These are phyloP conservation scores for Drosophila lacteicornis DNA, from an alignment of 1,140 invertebrate species.

Conservation along the genomic window DNA sequence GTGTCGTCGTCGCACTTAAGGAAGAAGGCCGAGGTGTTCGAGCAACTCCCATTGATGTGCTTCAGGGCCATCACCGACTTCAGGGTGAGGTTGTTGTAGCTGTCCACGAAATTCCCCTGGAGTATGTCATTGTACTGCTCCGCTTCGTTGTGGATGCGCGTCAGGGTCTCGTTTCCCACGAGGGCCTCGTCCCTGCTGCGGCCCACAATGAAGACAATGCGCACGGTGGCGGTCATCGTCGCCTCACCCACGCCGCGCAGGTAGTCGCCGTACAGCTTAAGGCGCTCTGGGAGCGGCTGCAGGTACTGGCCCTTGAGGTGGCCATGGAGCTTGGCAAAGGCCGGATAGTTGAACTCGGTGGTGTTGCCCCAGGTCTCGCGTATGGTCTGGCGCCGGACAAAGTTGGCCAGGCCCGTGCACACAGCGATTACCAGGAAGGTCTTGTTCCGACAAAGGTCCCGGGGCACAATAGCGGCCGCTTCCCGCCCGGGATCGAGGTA, in stretches of 20 bases:
- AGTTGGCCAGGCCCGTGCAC: constrained; percentile 89
- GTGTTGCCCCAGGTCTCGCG: constrained; percentile 92
- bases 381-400: constrained; percentile 88
- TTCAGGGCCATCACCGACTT: constrained; percentile 95
- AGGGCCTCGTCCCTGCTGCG: constrained; percentile 53
- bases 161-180: constrained; percentile 67
- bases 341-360: constrained; percentile 86
- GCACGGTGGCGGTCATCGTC: constrained; percentile 41
- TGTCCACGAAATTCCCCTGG: constrained; percentile 94
- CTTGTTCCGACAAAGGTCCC: constrained; percentile 86
- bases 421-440: constrained; percentile 90
- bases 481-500: constrained; percentile 90
- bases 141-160: constrained; percentile 63
- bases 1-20: constrained; percentile 95
- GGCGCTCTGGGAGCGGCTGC: constrained; percentile 37
- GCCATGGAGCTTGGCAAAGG: constrained; percentile 75
- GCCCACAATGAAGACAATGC: constrained; percentile 73
- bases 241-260: constrained; percentile 32
- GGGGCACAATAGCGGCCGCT: constrained; percentile 88
- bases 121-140: constrained; percentile 90
- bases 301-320: constrained; percentile 68
- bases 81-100: constrained; percentile 96
- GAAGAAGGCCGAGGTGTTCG: constrained; percentile 87
- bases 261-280: constrained; percentile 57
- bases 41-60: constrained; percentile 90